phyloP scores from a whole-genome alignment of 2,797 vertebrate genomes.

The Orestias chungarensis region DNA sequence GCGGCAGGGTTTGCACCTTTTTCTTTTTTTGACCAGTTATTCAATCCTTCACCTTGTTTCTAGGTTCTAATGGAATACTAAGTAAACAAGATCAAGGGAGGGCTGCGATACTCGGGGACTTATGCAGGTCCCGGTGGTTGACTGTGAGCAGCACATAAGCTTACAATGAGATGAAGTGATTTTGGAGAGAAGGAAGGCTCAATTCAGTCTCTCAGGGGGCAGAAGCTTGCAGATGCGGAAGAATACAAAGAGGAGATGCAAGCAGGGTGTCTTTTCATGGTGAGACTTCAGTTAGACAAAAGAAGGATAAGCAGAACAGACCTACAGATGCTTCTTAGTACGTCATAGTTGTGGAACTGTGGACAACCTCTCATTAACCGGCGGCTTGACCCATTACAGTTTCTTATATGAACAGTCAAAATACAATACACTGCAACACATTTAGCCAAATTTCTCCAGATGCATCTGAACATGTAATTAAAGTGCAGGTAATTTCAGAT shows the following conservation, averaged over 20 bases:
- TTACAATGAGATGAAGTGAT: constrained; percentile 43
- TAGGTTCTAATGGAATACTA: constrained; percentile 61
- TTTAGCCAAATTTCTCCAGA: too few relatives aligned
- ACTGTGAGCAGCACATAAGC: constrained; percentile 55
- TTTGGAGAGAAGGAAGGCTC: constrained; percentile 24
- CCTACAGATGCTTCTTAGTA: not conserved
- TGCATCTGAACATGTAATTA: too few relatives aligned
- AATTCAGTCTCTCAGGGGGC: constrained; percentile 27
- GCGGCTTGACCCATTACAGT: not conserved
- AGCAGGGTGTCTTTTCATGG: not conserved
- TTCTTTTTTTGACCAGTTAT: constrained; percentile 3
- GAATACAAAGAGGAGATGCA: constrained; percentile 1
- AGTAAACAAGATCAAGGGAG: constrained; percentile 70
- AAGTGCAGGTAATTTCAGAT: too few relatives aligned
- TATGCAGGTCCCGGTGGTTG: constrained; percentile 35
- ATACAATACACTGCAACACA: too few relatives aligned
- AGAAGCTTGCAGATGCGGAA: constrained; percentile 11
- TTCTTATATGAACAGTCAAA: too few relatives aligned
- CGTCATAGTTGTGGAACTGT: not conserved
- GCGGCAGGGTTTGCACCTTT: constrained; percentile 20
- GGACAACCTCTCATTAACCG: not conserved
- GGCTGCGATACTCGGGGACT: constrained; percentile 41
- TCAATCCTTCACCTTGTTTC: constrained; percentile 24
- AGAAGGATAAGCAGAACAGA: constrained; percentile 1
- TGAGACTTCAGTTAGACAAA: not conserved